Base-by-base conservation (phyloP, 2,797 vertebrate genomes). In the Chaetophractus vellerosus region DNA sequence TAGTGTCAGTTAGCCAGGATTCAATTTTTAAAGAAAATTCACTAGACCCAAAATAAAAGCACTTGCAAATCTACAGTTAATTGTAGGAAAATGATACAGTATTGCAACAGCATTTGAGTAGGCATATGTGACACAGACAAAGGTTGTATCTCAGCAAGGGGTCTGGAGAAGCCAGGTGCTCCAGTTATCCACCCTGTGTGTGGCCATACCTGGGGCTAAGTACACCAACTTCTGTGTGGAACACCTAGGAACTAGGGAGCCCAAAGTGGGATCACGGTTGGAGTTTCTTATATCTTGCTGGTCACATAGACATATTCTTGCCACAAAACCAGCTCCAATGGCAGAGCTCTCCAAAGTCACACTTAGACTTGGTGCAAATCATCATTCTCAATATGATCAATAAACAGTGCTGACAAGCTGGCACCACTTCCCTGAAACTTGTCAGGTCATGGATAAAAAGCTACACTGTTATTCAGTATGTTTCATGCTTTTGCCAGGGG, bases 21-120 rank as follows among this genome's bases (percentile, higher is more conserved):
- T 92, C 21, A 6, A 2, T 88, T 66, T 63, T 6, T 33, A 68
- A 94, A n/a, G 12, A 68, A 81, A 38, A 83, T n/a, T 85, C 33
- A 31, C 4, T 31, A 18, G 59, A 71, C 16, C 33, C 75, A 55
- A 66, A 31, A 12, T n/a, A 75, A 75, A 4, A 45, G 41, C 26
- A 31, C 41, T 52, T 75, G 28, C 2, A 76, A 63, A 76, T 24
- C 41, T n/a, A 21, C 15, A 33, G n/a, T n/a, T 61, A 61, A 21
- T 52, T 80, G 10, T 16, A 9, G 38, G 36, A 71, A 91, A 72
- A 64, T 57, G 63, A 76, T 55, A 36, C 3, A 63, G 0, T 5
- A 14, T 19, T 28, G 31, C 33, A 41, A 1, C 4, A 31, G 55
- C 28, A 33, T 19, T n/a, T 48, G 57, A 28, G 26, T 66, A 36